These are phyloP conservation scores for Fregetta grallaria DNA, from an alignment of 2,113 vertebrate genomes.

Conservation along the genomic window DNA sequence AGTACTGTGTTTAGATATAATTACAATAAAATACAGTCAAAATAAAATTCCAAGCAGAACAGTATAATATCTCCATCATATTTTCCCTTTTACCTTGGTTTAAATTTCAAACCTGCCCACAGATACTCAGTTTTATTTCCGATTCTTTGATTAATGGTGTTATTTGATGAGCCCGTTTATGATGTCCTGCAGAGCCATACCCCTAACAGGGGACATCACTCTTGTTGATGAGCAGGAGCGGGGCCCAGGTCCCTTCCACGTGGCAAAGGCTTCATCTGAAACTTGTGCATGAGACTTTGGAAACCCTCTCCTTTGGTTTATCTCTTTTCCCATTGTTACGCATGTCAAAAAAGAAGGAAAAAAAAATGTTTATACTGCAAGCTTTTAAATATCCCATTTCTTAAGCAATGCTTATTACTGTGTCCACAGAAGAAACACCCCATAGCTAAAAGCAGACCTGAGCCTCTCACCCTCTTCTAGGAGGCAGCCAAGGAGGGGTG, in stretches of 20 bases:
- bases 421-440: background rate
- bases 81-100: background rate
- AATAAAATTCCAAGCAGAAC: background rate
- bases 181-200: background rate
- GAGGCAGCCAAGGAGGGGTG: background rate
- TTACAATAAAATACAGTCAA: background rate
- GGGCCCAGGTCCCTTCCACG: rapidly evolving
- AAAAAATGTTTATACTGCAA: too few relatives aligned
- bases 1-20: background rate
- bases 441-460: background rate
- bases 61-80: too few relatives aligned
- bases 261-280: background rate
- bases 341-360: background rate
- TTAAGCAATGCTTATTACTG: background rate
- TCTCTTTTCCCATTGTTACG: background rate
- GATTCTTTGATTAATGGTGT: background rate
- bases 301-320: background rate
- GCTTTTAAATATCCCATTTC: background rate
- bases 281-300: background rate
- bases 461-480: background rate
- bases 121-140: background rate
- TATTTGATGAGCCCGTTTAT: background rate
- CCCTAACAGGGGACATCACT: background rate
- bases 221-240: background rate
- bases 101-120: background rate